Conservation (phyloP, 2,113 vertebrate genomes). For the Tricholaema leucomelas region DNA sequence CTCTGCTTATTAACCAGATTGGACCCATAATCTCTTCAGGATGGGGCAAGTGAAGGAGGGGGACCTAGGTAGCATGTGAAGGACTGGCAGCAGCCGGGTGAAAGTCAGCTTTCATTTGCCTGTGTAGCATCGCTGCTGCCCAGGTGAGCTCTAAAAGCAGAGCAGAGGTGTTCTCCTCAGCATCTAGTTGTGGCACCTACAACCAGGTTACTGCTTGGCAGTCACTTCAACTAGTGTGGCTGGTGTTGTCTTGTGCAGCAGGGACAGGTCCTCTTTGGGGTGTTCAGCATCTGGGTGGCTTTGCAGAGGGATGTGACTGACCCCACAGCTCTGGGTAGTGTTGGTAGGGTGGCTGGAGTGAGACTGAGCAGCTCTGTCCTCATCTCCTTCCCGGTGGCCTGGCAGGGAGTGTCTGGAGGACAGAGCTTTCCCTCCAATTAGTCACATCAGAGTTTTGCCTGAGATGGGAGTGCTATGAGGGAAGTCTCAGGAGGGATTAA, state of each 20-base stretch:
- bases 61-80: accelerated
- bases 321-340: neutral
- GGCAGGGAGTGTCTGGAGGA: neutral
- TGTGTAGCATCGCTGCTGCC: accelerated
- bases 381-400: neutral
- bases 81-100: neutral
- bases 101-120: neutral
- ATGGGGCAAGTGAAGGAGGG: neutral
- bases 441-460: neutral
- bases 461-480: neutral
- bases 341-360: neutral
- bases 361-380: neutral
- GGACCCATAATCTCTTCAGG: neutral
- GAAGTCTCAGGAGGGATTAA: neutral
- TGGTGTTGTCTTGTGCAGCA: accelerated
- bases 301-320: neutral
- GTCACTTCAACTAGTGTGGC: accelerated
- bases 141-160: neutral
- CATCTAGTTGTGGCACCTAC: neutral
- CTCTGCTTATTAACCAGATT: neutral
- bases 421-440: neutral
- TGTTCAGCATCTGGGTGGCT: neutral
- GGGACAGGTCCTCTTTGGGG: neutral
- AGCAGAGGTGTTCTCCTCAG: neutral
- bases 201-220: accelerated